Percentiles rank a stretch among this genome's conserved stretches.
Conservation (phyloP, 2,888 invertebrate genomes). For the Campopleginae sp. region DNA sequence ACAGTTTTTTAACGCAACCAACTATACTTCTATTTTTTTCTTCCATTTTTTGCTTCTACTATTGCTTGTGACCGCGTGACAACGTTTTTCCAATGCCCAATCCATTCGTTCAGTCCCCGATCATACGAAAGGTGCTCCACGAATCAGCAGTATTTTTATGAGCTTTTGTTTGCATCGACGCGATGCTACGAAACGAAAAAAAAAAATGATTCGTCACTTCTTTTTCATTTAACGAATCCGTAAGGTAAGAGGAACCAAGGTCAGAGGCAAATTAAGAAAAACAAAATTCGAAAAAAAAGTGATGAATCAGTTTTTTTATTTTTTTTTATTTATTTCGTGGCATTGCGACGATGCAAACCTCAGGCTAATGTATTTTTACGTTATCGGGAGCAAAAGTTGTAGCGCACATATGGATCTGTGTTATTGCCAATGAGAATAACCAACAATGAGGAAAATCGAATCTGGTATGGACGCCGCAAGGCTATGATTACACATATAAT, state of each 20-base stretch:
- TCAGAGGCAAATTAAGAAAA: too few relatives aligned
- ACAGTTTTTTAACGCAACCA: slow-evolving; percentile 47
- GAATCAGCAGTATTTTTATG: too few relatives aligned
- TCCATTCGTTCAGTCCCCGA: background rate
- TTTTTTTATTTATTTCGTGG: too few relatives aligned
- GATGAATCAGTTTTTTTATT: too few relatives aligned
- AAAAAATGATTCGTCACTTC: too few relatives aligned
- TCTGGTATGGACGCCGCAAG: background rate
- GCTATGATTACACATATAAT: slow-evolving; percentile 81
- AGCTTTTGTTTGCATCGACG: too few relatives aligned
- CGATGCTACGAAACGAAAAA: too few relatives aligned
- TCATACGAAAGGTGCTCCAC: background rate
- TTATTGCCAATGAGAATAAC: background rate
- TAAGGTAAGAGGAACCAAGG: too few relatives aligned
- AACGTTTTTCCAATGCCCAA: background rate
- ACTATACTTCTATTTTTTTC: too few relatives aligned
- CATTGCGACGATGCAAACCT: too few relatives aligned
- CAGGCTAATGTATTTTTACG: background rate
- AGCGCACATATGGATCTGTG: background rate
- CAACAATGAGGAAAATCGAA: background rate
- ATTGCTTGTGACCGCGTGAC: background rate
- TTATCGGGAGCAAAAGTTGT: background rate
- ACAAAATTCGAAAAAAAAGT: too few relatives aligned
- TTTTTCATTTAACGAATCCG: background rate
- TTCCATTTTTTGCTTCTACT: background rate